These are phyloP conservation scores for Chlorops oryzae DNA, from an alignment of 1,140 invertebrate species.

Conservation along the genomic window DNA sequence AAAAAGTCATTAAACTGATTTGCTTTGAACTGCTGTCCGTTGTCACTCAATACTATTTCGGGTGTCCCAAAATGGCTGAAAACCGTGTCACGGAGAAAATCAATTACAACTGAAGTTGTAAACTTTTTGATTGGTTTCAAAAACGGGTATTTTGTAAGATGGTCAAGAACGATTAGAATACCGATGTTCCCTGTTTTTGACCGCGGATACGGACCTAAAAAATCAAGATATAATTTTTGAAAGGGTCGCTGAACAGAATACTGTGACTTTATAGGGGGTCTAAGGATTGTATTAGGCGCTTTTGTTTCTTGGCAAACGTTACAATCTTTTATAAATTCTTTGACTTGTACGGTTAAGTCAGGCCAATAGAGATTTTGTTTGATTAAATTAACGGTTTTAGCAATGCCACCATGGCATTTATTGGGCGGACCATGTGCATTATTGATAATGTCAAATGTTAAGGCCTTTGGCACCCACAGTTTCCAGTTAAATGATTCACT, in stretches of 20 bases:
- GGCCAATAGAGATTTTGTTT: background rate
- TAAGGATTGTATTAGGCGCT: background rate
- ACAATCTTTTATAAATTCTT: background rate
- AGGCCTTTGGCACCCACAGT: background rate
- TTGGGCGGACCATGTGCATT: background rate
- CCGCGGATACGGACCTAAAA: slow-evolving; percentile 6
- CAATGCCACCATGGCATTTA: slow-evolving; percentile 1
- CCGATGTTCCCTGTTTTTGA: background rate
- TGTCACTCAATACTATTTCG: background rate
- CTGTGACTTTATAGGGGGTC: background rate
- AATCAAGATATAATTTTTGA: slow-evolving; percentile 5
- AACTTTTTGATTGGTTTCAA: slow-evolving; percentile 1
- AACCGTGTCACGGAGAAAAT: background rate
- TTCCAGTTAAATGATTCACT: background rate
- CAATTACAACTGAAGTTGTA: background rate
- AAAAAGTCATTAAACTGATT: background rate
- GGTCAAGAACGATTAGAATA: slow-evolving; percentile 7
- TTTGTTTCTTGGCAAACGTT: background rate
- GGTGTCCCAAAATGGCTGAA: background rate
- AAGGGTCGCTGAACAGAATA: background rate
- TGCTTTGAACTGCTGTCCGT: background rate
- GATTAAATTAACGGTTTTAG: background rate
- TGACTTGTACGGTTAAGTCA: background rate
- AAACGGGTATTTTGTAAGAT: slow-evolving; percentile 4
- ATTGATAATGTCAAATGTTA: background rate